Evolutionary conservation across 2,888 invertebrate genomes (phyloP).

Genomic region (Anticlea derivata): DNA sequence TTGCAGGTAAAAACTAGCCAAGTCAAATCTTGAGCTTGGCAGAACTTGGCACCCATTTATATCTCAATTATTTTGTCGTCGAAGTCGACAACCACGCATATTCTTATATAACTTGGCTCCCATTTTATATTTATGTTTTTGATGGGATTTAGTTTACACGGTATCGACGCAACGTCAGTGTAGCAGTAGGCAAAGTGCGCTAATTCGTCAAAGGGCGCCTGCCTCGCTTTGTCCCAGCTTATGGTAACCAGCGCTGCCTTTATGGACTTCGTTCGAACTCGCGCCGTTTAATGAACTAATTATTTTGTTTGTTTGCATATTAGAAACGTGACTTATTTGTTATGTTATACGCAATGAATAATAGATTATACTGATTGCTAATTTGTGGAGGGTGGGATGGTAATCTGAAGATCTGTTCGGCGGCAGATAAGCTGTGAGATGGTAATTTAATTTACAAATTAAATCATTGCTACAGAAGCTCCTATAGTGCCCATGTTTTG

Average conservation of each 20-base stretch:
- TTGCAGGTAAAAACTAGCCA: too few relatives aligned
- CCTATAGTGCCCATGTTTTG: too few relatives aligned
- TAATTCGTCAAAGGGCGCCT: slow-evolving; percentile 79
- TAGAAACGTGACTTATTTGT: slow-evolving; percentile 21
- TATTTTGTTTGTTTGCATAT: slow-evolving; percentile 29
- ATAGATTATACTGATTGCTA: background rate
- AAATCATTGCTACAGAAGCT: too few relatives aligned
- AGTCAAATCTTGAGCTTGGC: too few relatives aligned
- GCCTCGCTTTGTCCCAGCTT: slow-evolving; percentile 75
- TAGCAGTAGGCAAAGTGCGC: slow-evolving; percentile 55
- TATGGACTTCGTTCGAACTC: slow-evolving; percentile 40
- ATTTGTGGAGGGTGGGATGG: background rate
- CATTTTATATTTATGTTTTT: too few relatives aligned
- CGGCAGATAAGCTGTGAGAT: background rate
- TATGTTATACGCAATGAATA: background rate
- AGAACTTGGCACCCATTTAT: too few relatives aligned
- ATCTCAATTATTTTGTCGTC: too few relatives aligned
- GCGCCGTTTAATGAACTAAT: slow-evolving; percentile 35
- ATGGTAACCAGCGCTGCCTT: slow-evolving; percentile 73
- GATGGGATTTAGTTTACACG: too few relatives aligned
- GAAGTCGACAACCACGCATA: too few relatives aligned
- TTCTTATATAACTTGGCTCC: too few relatives aligned
- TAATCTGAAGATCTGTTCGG: background rate
- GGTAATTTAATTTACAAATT: background rate
- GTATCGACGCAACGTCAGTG: slow-evolving; percentile 3